These are phyloP conservation scores for Jaculus jaculus DNA, from an alignment of 2,113 vertebrate genomes.

Conservation along the genomic window DNA sequence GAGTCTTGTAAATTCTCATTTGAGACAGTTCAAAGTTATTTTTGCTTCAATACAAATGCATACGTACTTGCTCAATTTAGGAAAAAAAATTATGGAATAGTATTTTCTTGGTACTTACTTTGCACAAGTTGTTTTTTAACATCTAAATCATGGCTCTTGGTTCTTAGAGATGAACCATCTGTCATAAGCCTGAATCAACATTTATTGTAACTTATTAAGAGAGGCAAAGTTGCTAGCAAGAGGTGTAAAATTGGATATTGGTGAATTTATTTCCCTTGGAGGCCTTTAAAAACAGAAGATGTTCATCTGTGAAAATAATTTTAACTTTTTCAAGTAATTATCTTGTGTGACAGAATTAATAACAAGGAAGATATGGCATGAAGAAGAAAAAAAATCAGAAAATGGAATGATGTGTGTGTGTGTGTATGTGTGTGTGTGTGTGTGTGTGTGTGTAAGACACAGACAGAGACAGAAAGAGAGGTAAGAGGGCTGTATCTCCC, in stretches of 20 bases:
- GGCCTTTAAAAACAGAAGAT: conserved; percentile 38
- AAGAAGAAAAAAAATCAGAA: background rate
- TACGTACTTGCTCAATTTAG: background rate
- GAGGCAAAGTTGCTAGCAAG: conserved; percentile 18
- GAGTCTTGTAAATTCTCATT: conserved; percentile 36
- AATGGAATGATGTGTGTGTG: background rate
- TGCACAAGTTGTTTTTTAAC: conserved; percentile 31
- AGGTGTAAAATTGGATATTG: conserved; percentile 27
- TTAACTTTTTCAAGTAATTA: conserved; percentile 42
- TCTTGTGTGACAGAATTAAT: background rate
- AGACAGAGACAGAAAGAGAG: background rate
- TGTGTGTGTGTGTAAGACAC: background rate
- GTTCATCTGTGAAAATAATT: conserved; percentile 32
- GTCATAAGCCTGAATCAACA: conserved; percentile 45
- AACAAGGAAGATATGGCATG: background rate
- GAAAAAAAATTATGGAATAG: conserved; percentile 28
- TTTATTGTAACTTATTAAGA: conserved; percentile 53
- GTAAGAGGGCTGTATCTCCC: background rate
- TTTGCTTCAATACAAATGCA: conserved; percentile 37
- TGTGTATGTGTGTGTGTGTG: too few species aligned
- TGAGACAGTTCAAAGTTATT: conserved; percentile 50
- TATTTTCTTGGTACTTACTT: conserved; percentile 47
- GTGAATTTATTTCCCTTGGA: conserved; percentile 22
- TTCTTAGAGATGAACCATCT: conserved; percentile 59
- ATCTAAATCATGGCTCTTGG: conserved; percentile 26